Conservation (phyloP, 1,140 invertebrate genomes). For the Olivierus martensii region DNA sequence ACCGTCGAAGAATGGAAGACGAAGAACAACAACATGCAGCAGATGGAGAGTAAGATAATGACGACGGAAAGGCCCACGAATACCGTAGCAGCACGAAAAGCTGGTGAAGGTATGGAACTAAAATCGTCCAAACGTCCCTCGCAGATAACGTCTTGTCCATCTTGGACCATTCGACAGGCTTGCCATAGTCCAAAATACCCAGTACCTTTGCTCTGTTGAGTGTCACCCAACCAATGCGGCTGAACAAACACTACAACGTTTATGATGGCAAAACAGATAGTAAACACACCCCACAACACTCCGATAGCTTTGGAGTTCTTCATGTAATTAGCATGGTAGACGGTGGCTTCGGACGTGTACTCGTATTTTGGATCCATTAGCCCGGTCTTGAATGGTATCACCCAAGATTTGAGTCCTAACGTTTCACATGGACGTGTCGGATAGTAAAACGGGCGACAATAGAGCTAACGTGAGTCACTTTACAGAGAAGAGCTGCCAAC, state of each 20-base stretch:
- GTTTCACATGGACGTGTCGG: no score
- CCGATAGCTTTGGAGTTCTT: constrained; percentile 91
- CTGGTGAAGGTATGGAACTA: constrained; percentile 54
- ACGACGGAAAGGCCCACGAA: constrained; percentile 74
- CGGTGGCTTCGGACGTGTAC: constrained; percentile 13
- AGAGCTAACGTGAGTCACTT: no score
- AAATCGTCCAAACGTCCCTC: constrained; percentile 65
- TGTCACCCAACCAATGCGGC: constrained; percentile 80
- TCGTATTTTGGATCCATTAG: constrained; percentile 15
- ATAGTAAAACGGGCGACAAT: no score
- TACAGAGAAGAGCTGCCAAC: no score
- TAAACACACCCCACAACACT: constrained; percentile 89
- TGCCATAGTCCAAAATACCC: constrained; percentile 88
- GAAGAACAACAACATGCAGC: constrained; percentile 80
- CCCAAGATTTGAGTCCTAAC: no score
- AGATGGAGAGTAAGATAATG: constrained; percentile 68
- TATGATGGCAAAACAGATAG: constrained; percentile 92
- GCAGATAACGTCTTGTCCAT: constrained; percentile 44
- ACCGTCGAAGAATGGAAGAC: constrained; percentile 87
- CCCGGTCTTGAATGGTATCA: no score
- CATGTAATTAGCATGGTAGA: constrained; percentile 78
- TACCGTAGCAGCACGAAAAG: constrained; percentile 64
- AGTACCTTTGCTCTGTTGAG: constrained; percentile 60
- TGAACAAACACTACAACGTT: constrained; percentile 87
- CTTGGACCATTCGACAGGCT: constrained; percentile 45